Evolutionary conservation across 2,888 invertebrate genomes (phyloP).

Genomic region (Empis stercorea): DNA sequence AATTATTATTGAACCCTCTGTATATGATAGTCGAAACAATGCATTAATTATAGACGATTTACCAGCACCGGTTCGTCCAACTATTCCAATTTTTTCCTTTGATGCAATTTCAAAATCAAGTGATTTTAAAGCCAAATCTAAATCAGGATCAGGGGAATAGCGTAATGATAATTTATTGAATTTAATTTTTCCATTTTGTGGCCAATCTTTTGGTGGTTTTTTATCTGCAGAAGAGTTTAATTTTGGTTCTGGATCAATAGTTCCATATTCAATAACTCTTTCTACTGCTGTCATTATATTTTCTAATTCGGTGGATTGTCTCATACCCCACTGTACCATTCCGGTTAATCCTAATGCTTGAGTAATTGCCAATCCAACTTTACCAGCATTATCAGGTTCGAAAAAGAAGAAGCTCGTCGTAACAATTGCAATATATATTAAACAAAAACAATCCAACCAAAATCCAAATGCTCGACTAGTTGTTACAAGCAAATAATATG

Average conservation of each 20-base stretch:
- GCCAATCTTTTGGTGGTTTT: constrained; percentile 59
- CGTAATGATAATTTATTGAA: constrained; percentile 57
- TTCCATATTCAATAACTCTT: constrained; percentile 55
- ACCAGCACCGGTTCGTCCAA: constrained; percentile 61
- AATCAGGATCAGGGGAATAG: constrained; percentile 49
- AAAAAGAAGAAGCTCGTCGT: constrained; percentile 73
- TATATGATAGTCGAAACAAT: constrained; percentile 63
- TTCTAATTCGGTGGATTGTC: constrained; percentile 80
- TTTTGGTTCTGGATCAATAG: constrained; percentile 36
- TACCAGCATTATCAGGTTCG: constrained; percentile 52
- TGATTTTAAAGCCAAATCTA: constrained; percentile 61
- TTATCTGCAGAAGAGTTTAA: constrained; percentile 55
- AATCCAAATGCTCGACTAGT: constrained; percentile 89
- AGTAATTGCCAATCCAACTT: constrained; percentile 66
- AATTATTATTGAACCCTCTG: constrained; percentile 66
- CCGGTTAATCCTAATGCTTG: constrained; percentile 69
- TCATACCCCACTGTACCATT: constrained; percentile 66
- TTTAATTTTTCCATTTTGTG: constrained; percentile 51
- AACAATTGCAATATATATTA: constrained; percentile 72
- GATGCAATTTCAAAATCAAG: constrained; percentile 50
- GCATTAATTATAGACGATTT: constrained; percentile 57
- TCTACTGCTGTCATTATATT: constrained; percentile 88
- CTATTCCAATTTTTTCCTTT: constrained; percentile 55
- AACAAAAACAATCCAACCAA: constrained; percentile 80
- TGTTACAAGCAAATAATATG: constrained; percentile 83